Percentiles rank a stretch among this genome's conserved stretches.
These are phyloP conservation scores for Scalopus aquaticus DNA, from an alignment of 2,113 vertebrate genomes.

Conservation along the genomic window DNA sequence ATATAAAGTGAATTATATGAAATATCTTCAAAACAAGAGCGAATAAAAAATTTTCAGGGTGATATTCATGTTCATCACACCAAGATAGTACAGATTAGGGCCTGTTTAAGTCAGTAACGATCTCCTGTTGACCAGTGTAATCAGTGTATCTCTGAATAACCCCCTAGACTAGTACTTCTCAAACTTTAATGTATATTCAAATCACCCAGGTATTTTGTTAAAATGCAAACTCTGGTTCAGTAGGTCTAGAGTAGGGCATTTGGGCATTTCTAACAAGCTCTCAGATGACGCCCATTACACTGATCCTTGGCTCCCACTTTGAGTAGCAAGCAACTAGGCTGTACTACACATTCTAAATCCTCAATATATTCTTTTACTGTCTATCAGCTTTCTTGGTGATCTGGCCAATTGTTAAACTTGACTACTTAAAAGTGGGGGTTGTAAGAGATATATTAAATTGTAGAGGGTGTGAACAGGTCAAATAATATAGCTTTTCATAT, in stretches of 20 bases:
- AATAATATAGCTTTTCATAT: background rate
- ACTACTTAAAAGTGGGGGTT: background rate
- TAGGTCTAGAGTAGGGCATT: background rate
- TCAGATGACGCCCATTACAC: background rate
- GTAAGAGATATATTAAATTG: constrained; percentile 42
- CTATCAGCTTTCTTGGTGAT: background rate
- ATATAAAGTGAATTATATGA: no score
- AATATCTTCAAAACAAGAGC: no score
- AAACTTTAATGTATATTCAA: constrained; percentile 2
- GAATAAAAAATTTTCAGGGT: no score
- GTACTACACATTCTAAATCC: background rate
- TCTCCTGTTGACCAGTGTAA: no score
- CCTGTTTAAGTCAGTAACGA: no score
- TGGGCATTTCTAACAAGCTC: constrained; percentile 35
- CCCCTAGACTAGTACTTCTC: constrained; percentile 7
- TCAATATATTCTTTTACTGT: background rate
- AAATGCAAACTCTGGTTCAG: constrained; percentile 11
- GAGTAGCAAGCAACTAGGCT: constrained; percentile 1
- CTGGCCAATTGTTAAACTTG: background rate
- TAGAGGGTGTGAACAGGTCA: background rate
- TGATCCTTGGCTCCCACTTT: constrained; percentile 16
- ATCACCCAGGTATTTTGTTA: constrained; percentile 34
- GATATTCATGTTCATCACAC: no score
- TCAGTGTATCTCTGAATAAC: background rate
- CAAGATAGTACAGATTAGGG: no score